Conservation (phyloP, 2,113 vertebrate species). For the Orthonyx spaldingii region DNA sequence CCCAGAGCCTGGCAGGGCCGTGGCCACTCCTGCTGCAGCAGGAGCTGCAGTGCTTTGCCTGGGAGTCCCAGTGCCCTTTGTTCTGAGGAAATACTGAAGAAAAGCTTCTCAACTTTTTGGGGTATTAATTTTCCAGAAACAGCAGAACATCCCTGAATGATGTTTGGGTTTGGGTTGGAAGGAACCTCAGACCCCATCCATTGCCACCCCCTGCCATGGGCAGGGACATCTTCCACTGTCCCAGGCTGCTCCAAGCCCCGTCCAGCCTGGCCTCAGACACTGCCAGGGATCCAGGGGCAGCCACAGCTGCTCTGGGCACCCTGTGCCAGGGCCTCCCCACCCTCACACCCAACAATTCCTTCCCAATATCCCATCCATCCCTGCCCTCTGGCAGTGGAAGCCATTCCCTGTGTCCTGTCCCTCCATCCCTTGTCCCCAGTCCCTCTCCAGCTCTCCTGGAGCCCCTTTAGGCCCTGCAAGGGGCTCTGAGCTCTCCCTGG, state of each 20-base stretch:
- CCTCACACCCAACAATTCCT: background rate
- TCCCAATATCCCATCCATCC: rapidly evolving
- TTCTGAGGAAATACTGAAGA: background rate
- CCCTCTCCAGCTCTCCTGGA: background rate
- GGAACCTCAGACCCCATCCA: rapidly evolving
- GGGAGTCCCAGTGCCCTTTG: background rate
- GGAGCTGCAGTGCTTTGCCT: background rate
- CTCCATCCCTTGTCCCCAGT: background rate
- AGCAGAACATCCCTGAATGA: background rate
- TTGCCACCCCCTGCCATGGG: rapidly evolving
- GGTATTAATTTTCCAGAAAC: background rate
- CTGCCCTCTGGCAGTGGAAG: background rate
- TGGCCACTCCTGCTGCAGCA: background rate
- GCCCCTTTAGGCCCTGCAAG: background rate
- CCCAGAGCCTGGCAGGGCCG: background rate
- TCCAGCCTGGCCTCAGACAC: background rate
- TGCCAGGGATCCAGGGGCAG: background rate
- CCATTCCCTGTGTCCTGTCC: background rate
- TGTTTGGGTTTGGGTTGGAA: background rate
- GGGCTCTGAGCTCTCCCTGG: background rate
- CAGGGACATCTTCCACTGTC: background rate
- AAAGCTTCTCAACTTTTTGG: background rate
- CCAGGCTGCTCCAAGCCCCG: background rate
- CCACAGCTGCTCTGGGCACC: background rate
- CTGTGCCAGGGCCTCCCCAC: background rate